Evolutionary conservation across 2,797 vertebrate genomes (phyloP).

Genomic region (Sebastolobus alascanus): DNA sequence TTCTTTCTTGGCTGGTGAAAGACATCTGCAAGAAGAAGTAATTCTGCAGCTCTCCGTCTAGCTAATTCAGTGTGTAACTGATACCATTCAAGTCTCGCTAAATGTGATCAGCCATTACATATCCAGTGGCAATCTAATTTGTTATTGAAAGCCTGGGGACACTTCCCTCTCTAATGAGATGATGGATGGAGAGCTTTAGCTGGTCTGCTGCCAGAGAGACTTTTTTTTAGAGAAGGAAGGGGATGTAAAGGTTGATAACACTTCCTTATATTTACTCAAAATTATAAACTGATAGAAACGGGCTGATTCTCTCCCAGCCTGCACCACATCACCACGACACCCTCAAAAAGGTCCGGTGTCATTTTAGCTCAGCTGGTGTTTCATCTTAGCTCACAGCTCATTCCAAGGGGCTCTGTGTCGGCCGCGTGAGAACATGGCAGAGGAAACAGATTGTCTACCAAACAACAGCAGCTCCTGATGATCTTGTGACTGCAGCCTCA

Average conservation of each 20-base stretch:
- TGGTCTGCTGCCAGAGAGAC: not conserved
- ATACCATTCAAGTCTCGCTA: conserved; percentile 23
- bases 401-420: not conserved
- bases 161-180: conserved; percentile 37
- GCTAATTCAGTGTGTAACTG: conserved; percentile 32
- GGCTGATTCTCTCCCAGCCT: not conserved
- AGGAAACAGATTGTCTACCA: conserved; percentile 32
- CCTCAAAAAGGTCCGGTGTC: not conserved
- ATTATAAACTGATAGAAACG: not conserved
- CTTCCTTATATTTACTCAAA: conserved; percentile 1
- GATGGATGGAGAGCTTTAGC: conserved; percentile 45
- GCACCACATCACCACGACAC: not conserved
- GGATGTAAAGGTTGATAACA: not conserved
- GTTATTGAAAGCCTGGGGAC: conserved; percentile 39
- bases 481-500: conserved; percentile 70
- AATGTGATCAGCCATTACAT: conserved; percentile 58
- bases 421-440: not conserved
- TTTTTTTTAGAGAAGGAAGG: not conserved
- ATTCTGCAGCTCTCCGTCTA: conserved; percentile 23
- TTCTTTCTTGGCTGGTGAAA: not conserved
- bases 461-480: conserved; percentile 57
- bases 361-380: not conserved
- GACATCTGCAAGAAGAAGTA: conserved; percentile 1
- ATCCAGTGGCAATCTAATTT: conserved; percentile 62
- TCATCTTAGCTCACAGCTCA: conserved; percentile 3